Evolutionary conservation across 2,888 invertebrate genomes (phyloP), one percentile per base, ranked within the genome.

Genomic region (Rhagonycha lutea): DNA sequence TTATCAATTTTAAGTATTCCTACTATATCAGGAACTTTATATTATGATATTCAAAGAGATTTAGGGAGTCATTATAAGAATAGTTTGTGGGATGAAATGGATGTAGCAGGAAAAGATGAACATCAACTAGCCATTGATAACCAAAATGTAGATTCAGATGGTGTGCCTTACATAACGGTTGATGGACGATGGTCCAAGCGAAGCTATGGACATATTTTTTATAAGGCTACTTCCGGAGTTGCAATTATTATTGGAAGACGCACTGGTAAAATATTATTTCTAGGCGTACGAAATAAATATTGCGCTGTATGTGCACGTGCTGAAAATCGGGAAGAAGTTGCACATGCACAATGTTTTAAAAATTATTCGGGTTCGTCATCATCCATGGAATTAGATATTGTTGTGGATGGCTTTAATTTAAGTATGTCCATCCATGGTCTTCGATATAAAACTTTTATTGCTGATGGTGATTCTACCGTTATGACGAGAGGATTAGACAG

Each of bases 101-200:
- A 76, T 4, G 32, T 14, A 11, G 72, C 75, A 18, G 77, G 71
- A 14, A 32, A 73, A 60, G 74, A 76, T 32, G 73, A 79, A 74
- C n/a, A 23, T 9, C n/a, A 29, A 29, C 9, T 75, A 23, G 74
- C 72, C 10, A 67, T 26, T 24, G 70, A 74, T 18, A 14, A 47
- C 3, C 73, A 72, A 5, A n/a, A 74, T 7, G 28, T 79, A 12
- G 73, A 72, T 61, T 4, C 5, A 12, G 76, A 78, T 28, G 76
- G 75, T 8, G 71, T 68, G 1, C 74, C 76, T n/a, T 79, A 47
- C 23, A 74, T 72, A 12, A 76, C 76, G 4, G 79, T 79, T 0
- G 79, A 79, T 70, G 78, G 78, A 18, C 72, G 72, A 9, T 79
- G 80, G 78, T 74, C 72, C 18, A 80, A 76, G 18, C 62, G 79